phyloP scores from a whole-genome alignment of 1,140 invertebrate species.

The Bombyx mandarina region DNA sequence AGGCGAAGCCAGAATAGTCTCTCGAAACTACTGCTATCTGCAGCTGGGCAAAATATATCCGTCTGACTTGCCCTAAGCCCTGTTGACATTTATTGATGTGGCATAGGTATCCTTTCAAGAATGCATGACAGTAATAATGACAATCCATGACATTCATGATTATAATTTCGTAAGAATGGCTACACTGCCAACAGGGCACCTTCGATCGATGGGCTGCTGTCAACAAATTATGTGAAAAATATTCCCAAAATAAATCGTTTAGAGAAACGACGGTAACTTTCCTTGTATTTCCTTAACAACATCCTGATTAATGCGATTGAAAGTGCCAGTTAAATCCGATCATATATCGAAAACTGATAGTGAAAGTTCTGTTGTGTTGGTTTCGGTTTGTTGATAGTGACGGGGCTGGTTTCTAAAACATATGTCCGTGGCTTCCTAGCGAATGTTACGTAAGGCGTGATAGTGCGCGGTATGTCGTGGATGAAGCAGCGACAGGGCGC shows the following conservation, averaged over 20 bases:
- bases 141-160: too few species aligned
- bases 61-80: too few species aligned
- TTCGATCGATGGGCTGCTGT: conserved; percentile 68
- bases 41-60: too few species aligned
- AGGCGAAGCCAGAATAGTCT: too few species aligned
- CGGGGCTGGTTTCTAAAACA: conserved; percentile 53
- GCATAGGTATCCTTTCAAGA: too few species aligned
- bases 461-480: conserved; percentile 61
- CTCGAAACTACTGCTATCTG: too few species aligned
- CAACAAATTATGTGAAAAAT: conserved; percentile 50
- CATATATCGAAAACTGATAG: conserved; percentile 17
- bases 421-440: conserved; percentile 44
- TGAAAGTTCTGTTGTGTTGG: conserved; percentile 47
- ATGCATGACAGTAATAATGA: too few species aligned
- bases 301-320: too few species aligned
- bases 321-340: too few species aligned
- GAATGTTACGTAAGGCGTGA: conserved; percentile 63
- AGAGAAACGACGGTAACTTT: not conserved
- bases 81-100: too few species aligned
- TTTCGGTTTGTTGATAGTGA: conserved; percentile 36
- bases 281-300: too few species aligned
- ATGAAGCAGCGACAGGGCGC: conserved; percentile 47
- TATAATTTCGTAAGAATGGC: conserved; percentile 24
- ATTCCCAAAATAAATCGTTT: conserved; percentile 29
- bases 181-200: conserved; percentile 69